Evolutionary conservation across 1,140 invertebrate species (phyloP).

Genomic region (Venustaconcha ellipsiformis): DNA sequence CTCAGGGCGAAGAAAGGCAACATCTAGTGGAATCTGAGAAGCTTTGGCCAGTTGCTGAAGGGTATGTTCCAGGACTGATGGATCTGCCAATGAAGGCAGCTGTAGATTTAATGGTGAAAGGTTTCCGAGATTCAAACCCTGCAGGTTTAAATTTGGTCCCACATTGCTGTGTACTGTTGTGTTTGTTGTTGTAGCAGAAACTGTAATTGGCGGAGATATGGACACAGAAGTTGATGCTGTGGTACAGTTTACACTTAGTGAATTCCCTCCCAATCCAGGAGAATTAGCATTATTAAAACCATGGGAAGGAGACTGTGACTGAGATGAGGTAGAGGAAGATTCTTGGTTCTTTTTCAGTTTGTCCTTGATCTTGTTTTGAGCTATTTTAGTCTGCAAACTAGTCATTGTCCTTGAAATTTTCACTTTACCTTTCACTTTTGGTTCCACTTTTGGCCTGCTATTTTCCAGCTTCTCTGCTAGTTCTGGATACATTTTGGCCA

Average conservation of each 20-base stretch:
- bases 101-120: slow-evolving; percentile 17
- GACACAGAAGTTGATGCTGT: too few relatives aligned
- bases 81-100: slow-evolving; percentile 18
- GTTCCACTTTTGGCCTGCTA: slow-evolving; percentile 56
- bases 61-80: slow-evolving; percentile 26
- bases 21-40: slow-evolving; percentile 23
- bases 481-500: slow-evolving; percentile 67
- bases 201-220: too few relatives aligned
- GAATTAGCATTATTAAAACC: slow-evolving; percentile 24
- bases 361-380: slow-evolving; percentile 71
- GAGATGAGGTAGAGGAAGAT: slow-evolving; percentile 37
- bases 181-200: too few relatives aligned
- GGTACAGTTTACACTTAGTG: neutral
- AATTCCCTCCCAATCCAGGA: slow-evolving; percentile 1
- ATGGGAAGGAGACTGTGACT: slow-evolving; percentile 45
- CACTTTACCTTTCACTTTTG: slow-evolving; percentile 55
- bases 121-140: neutral
- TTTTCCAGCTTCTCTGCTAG: slow-evolving; percentile 66
- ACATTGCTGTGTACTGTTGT: neutral
- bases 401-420: slow-evolving; percentile 71
- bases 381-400: slow-evolving; percentile 71
- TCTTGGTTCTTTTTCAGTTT: slow-evolving; percentile 68
- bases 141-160: slow-evolving; percentile 1
- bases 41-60: slow-evolving; percentile 22
- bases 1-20: slow-evolving; percentile 1